Base-by-base conservation (phyloP, 2,113 vertebrate species). In the Picathartes gymnocephalus region DNA sequence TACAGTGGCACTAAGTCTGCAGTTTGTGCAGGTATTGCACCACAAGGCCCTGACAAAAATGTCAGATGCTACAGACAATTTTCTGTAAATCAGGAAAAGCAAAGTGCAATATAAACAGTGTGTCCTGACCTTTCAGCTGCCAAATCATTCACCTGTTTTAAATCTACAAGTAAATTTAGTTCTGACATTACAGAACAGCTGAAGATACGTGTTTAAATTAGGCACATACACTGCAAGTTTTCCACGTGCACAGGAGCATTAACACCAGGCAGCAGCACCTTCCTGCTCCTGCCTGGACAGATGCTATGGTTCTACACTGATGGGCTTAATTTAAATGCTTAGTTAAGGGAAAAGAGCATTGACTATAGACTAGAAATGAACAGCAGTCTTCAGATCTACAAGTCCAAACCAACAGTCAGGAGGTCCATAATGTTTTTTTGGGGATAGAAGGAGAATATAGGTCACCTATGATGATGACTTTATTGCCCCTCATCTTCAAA, bases 71-170 rank as follows among this genome's bases (percentile, higher is more conserved):
- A 50, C 30, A 69, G 70, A 56, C n/a, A 60, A 73, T 50, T 92
- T 95, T 56, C 82, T 89, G 17, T n/a, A 74, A 61, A 84, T 44
- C 64, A 35, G 73, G 57, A 82, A 83, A 68, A 80, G 87, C 60
- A 90, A 92, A 88, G 60, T 23, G 64, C 62, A 50, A 76, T 85
- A 80, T 71, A 78, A 96, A 73, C 68, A 94, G 37, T 45, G 31
- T 48, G 25, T 70, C 81, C 79, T 90, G 89, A 95, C 94, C 85
- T 97, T 92, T 92, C 21, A 93, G 77, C 56, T 86, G 86, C 45
- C 68, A 78, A 96, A 90, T 96, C 40, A 68, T 51, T 84, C 60
- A n/a, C 86, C 91, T 93, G 61, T 95, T 97, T 97, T 95, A 94
- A 96, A 93, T 86, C 82, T 83, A 35, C 70, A 60, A 92, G 79